These are phyloP conservation scores for Hermatobates lingyangjiaoensis DNA, from an alignment of 1,140 invertebrate species.

Conservation along the genomic window DNA sequence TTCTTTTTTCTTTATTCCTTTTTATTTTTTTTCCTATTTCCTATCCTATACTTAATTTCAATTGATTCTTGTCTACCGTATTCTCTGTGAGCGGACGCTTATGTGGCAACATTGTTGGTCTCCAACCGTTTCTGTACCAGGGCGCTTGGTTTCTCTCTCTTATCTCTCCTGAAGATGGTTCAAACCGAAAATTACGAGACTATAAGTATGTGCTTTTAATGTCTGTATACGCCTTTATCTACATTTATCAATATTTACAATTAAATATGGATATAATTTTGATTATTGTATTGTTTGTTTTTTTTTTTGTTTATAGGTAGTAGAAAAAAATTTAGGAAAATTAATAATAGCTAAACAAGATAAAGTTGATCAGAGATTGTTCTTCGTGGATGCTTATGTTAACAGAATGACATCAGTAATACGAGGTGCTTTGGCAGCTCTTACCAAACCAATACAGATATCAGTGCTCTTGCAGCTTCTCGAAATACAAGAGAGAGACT, in stretches of 20 bases:
- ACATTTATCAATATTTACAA: not conserved
- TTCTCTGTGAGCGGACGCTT: no score
- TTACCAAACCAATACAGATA: slow-evolving; percentile 67
- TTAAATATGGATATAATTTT: not conserved
- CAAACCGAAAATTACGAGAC: no score
- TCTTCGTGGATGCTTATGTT: slow-evolving; percentile 82
- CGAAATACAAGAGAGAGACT: slow-evolving; percentile 63
- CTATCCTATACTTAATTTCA: no score
- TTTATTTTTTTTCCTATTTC: no score
- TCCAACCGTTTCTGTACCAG: no score
- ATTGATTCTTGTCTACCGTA: no score
- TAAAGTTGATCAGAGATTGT: slow-evolving; percentile 52
- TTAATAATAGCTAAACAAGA: slow-evolving; percentile 70
- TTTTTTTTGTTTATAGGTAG: slow-evolving; percentile 26
- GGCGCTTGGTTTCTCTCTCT: no score
- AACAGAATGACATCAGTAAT: slow-evolving; percentile 66
- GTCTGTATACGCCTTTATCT: not conserved
- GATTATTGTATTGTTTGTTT: not conserved
- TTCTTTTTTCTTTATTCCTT: no score
- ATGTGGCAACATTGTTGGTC: no score
- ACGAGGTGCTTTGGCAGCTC: slow-evolving; percentile 64
- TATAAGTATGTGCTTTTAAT: no score
- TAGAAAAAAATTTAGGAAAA: slow-evolving; percentile 57
- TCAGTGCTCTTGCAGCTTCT: slow-evolving; percentile 60
- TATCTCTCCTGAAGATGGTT: no score